A percentile compares a stretch with the other conserved stretches of the same genome.
Evolutionary conservation across 2,113 vertebrate genomes (phyloP).

Genomic region (Leucosticte australis): DNA sequence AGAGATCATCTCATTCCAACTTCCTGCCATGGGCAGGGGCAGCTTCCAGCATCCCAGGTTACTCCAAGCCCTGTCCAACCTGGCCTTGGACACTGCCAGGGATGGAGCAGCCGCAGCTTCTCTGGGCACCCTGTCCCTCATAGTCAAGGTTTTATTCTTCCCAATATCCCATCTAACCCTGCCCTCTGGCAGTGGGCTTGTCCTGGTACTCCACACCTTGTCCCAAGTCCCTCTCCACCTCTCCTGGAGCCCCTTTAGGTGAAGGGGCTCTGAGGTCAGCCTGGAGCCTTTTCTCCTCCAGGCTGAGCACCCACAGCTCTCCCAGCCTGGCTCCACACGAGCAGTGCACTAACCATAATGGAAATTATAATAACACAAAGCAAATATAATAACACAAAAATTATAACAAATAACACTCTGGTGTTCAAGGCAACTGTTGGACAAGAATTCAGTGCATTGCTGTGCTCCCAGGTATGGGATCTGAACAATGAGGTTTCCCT

Average conservation of each 20-base stretch:
- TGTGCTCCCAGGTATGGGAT: neutral
- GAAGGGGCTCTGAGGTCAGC: fast-evolving
- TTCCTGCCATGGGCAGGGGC: neutral
- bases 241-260: neutral
- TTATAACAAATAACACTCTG: neutral
- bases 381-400: neutral
- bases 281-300: neutral
- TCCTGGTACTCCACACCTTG: neutral
- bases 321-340: fast-evolving
- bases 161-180: neutral
- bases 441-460: neutral
- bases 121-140: fast-evolving
- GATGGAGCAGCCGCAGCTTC: neutral
- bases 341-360: neutral
- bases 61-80: fast-evolving
- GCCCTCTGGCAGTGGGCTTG: neutral
- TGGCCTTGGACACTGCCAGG: neutral
- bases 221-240: neutral
- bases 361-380: neutral
- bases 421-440: neutral
- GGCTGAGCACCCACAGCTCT: neutral
- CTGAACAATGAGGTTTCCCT: neutral
- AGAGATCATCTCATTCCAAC: neutral
- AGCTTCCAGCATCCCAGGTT: fast-evolving
- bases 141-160: neutral